Percentiles rank a stretch among this genome's conserved stretches.
Evolutionary conservation across 2,113 vertebrate species (phyloP).

Genomic region (Eulemur macaco): DNA sequence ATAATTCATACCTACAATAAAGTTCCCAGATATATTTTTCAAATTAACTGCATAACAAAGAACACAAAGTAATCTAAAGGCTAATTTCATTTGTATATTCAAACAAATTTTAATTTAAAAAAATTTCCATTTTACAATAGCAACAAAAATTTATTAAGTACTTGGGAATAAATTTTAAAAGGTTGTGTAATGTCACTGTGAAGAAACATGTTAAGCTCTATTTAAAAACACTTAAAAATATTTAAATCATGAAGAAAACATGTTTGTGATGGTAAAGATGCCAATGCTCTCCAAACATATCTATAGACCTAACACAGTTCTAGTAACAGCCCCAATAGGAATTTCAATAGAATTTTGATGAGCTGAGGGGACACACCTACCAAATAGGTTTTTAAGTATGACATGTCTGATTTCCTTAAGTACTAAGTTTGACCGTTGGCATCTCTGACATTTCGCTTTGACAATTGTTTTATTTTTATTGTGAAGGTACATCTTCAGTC

Average conservation of each 20-base stretch:
- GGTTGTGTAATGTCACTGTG: not conserved
- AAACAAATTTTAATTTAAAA: not conserved
- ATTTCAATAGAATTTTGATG: not conserved
- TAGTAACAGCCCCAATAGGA: not conserved
- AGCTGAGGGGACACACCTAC: not conserved
- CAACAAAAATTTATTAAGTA: not conserved
- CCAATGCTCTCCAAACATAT: not conserved
- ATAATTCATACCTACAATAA: not conserved
- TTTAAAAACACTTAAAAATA: not conserved
- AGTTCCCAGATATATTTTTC: not conserved
- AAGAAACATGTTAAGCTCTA: not conserved
- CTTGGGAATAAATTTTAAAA: not conserved
- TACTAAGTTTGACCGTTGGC: no score
- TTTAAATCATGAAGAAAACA: not conserved
- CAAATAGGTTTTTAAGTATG: not conserved
- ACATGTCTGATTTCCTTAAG: no score
- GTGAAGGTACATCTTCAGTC: no score
- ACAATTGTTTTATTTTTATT: no score
- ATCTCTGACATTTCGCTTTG: no score
- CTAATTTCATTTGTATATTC: not conserved
- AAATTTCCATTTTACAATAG: not conserved
- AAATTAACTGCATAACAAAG: not conserved
- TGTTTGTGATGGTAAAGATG: not conserved
- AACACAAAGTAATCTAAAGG: not conserved
- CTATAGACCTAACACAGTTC: not conserved